Conservation (phyloP, 2,797 vertebrate genomes). For the Epinephelus coioides region DNA sequence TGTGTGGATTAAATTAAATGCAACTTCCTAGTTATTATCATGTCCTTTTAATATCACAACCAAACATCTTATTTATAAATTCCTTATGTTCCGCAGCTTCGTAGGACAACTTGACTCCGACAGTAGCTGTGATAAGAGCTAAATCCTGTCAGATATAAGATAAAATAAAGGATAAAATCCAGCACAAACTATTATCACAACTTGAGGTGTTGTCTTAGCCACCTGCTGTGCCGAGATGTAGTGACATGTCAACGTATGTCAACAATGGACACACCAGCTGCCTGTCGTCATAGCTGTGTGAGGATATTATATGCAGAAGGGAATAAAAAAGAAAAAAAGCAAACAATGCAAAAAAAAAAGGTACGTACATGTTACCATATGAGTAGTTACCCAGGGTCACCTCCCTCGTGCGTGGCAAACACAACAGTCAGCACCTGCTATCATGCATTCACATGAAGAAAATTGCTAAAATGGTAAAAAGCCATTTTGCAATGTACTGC, state of each 20-base stretch:
- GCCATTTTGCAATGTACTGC: conserved; percentile 36
- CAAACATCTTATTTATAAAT: background rate
- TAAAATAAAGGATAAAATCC: conserved; percentile 5
- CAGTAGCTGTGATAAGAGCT: background rate
- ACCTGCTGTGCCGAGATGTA: background rate
- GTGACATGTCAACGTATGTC: background rate
- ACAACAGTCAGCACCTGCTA: conserved; percentile 50
- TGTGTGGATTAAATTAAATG: background rate
- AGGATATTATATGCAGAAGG: conserved; percentile 1
- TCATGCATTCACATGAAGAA: conserved; percentile 41
- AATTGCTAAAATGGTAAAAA: conserved; percentile 42
- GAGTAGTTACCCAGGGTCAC: conserved; percentile 25
- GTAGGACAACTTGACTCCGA: background rate
- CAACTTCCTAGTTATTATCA: background rate
- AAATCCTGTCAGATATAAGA: background rate
- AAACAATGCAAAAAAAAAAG: conserved; percentile 15
- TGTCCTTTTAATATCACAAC: background rate
- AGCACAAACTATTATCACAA: background rate
- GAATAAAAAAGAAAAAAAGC: background rate
- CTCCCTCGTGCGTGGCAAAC: conserved; percentile 31
- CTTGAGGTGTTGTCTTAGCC: background rate
- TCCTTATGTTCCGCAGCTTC: background rate
- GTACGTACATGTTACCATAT: conserved; percentile 24
- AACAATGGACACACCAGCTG: conserved; percentile 3
- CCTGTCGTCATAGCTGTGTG: conserved; percentile 2